phyloP scores from a whole-genome alignment of 2,797 vertebrate genomes.

The Babyrousa celebensis region DNA sequence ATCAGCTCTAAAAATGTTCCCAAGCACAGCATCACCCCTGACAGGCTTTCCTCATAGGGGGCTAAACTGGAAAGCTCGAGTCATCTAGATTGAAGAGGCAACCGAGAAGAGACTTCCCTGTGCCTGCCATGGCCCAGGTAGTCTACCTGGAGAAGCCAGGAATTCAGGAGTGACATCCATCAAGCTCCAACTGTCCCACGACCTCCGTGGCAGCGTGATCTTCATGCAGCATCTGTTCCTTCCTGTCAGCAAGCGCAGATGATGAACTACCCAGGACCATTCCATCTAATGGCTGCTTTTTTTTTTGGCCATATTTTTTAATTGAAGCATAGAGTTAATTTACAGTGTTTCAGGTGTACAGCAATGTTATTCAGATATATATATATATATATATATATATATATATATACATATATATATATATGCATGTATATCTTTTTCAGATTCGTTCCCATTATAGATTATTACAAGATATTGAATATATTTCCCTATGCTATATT shows the following conservation, averaged over 20 bases:
- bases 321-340: neutral
- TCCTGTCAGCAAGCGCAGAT: conserved; percentile 24
- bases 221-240: conserved; percentile 85
- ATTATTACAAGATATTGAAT: neutral
- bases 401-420: too few species aligned
- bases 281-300: conserved; percentile 57
- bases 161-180: conserved; percentile 78
- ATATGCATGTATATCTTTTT: neutral
- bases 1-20: conserved; percentile 40
- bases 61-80: conserved; percentile 9
- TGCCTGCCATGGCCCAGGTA: neutral
- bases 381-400: neutral
- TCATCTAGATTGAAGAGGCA: conserved; percentile 44
- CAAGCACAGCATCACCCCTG: neutral
- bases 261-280: conserved; percentile 81
- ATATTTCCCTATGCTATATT: neutral
- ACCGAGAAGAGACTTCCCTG: neutral
- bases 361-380: neutral
- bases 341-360: neutral
- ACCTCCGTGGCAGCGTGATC: conserved; percentile 84
- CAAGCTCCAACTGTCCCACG: conserved; percentile 83
- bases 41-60: neutral
- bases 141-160: neutral
- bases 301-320: neutral
- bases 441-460: neutral